phyloP scores from a whole-genome alignment of 1,140 invertebrate genomes.

The Brachionus paranguensis region DNA sequence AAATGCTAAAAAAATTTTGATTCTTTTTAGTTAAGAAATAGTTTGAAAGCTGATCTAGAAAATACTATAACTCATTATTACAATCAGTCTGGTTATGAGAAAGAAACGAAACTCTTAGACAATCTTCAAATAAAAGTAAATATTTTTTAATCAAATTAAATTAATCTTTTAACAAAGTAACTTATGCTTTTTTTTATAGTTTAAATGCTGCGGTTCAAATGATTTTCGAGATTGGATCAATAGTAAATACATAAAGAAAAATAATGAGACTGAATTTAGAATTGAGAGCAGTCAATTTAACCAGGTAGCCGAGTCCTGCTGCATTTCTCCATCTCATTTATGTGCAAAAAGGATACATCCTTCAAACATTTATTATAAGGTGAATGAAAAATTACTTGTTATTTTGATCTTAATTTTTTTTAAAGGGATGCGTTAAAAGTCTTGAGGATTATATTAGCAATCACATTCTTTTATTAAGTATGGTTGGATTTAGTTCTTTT shows the following conservation, averaged over 20 bases:
- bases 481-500: background rate
- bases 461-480: conserved; percentile 2
- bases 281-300: background rate
- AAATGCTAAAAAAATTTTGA: background rate
- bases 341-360: conserved; percentile 23
- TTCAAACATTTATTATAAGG: conserved; percentile 10
- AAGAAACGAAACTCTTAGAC: conserved; percentile 7
- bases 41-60: background rate
- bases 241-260: background rate
- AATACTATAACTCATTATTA: background rate
- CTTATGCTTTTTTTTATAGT: background rate
- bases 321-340: background rate
- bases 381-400: background rate
- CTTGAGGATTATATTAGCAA: conserved; percentile 21
- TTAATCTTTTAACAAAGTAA: background rate
- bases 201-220: conserved; percentile 31
- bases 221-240: conserved; percentile 20
- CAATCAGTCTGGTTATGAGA: background rate
- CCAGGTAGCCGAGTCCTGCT: conserved; percentile 18
- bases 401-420: background rate
- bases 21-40: background rate
- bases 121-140: conserved; percentile 36
- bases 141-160: background rate
- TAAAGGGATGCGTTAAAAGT: background rate
- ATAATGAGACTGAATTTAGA: background rate